Percentiles rank a stretch among this genome's conserved stretches.
Conservation (phyloP, 2,888 invertebrate species). For the Hirtodrosophila histrioides region DNA sequence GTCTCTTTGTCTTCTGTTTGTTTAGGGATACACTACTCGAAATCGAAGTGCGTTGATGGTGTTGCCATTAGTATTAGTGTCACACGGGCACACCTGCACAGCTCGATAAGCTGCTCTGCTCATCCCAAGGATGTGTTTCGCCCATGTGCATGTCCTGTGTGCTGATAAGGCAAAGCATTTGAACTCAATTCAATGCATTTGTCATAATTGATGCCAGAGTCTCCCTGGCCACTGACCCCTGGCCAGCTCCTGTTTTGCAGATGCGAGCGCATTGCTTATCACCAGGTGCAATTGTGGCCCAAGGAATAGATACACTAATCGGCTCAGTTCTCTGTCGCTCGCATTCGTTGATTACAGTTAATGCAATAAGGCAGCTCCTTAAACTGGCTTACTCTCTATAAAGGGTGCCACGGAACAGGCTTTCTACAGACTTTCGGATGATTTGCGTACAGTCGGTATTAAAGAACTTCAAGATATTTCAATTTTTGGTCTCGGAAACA, state of each 20-base stretch:
- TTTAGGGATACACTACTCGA: not conserved
- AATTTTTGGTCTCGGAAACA: too few species aligned
- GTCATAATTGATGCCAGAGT: constrained; percentile 64
- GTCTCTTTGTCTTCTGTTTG: constrained; percentile 5
- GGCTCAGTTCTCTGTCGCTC: constrained; percentile 16
- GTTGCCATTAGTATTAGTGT: constrained; percentile 30
- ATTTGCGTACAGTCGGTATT: too few species aligned
- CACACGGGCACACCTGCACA: constrained; percentile 42
- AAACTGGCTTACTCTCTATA: constrained; percentile 15
- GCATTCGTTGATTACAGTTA: constrained; percentile 35
- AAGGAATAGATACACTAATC: constrained; percentile 25
- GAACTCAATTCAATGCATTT: constrained; percentile 72
- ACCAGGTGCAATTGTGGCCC: constrained; percentile 31
- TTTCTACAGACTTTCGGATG: too few species aligned
- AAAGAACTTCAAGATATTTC: too few species aligned
- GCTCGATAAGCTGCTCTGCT: constrained; percentile 43
- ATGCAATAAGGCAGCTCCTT: not conserved
- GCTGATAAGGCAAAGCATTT: constrained; percentile 61
- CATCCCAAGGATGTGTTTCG: constrained; percentile 1
- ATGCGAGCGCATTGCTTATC: constrained; percentile 24
- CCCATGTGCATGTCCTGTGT: constrained; percentile 31
- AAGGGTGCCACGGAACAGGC: not conserved
- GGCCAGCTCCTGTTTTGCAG: not conserved
- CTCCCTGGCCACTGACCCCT: not conserved
- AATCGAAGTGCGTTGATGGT: constrained; percentile 7